Evolutionary conservation across 1,140 invertebrate species (phyloP), one percentile per base, ranked within the genome.

Genomic region (Drosophila ercepeae): DNA sequence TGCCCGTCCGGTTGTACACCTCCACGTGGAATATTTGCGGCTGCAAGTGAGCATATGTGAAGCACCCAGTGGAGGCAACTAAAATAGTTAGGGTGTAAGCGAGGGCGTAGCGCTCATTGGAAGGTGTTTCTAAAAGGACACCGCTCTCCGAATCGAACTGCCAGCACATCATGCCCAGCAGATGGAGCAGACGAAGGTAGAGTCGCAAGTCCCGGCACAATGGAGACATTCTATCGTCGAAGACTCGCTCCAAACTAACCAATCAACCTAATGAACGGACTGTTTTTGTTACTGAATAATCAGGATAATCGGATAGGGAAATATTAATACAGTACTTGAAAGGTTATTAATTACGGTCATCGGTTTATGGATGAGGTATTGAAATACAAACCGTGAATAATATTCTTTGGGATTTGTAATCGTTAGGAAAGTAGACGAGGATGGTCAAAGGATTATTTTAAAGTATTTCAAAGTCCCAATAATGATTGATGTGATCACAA

Each of bases 1-100:
- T 88, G 11, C 82, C 82, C 1, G 82, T 88, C 11, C 63, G 32
- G 16, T 75, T 88, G n/a, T 88, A 75, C 4, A 68, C 5, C 3
- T 0, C 0, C 5, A 82, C 25, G 11, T 61, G 59, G 1, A 88
- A 58, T 0, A 9, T 21, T 0, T 75, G 11, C 6, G 82, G 58
- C 4, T 64, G 18, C 5, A 82, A 4, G 27, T 72, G 52, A 2
- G 51, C 69, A 4, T 34, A 82, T 1, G 51, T 16, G 11, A 86
- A 70, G 52, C 58, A 45, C 3, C 8, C 39, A 0, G 67, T 7
- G 1, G 48, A 19, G 0, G 25, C 29, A 0, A 4, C 29, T 4
- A 76, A 14, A 0, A 76, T 8, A 0, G n/a, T 9, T 1, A 64
- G 9, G 5, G 57, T 46, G 19, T 74, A 41, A 11, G 0, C 67